Conservation (phyloP, 2,797 vertebrate genomes). For the Petrocephalus sullivani region DNA sequence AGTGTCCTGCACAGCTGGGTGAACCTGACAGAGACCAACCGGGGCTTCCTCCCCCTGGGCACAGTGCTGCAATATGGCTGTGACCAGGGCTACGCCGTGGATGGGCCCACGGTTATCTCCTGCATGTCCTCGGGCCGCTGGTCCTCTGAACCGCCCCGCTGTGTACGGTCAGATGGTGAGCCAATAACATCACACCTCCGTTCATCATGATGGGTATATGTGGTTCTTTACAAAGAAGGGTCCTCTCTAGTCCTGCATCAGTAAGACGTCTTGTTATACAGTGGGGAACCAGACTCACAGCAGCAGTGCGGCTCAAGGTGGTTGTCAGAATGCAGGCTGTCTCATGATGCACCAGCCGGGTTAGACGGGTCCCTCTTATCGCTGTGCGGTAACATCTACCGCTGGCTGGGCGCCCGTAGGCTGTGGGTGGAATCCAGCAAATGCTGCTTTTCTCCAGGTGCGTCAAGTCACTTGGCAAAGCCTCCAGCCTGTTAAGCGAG, state of each 20-base stretch:
- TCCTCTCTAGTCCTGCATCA: background rate
- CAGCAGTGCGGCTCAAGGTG: background rate
- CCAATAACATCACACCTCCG: background rate
- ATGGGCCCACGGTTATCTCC: constrained; percentile 60
- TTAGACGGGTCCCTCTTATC: background rate
- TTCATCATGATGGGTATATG: background rate
- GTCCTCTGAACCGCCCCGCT: constrained; percentile 56
- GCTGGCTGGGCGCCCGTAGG: background rate
- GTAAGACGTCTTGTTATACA: background rate
- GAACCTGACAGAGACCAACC: constrained; percentile 64
- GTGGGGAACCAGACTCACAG: background rate
- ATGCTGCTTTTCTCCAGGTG: background rate
- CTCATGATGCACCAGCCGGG: constrained; percentile 17
- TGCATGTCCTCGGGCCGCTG: constrained; percentile 58
- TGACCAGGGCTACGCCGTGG: constrained; percentile 62
- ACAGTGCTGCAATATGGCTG: constrained; percentile 69
- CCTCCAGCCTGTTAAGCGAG: background rate
- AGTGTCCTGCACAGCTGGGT: constrained; percentile 69
- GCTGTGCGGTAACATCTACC: background rate
- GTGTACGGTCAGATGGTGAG: constrained; percentile 55
- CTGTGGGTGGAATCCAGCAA: background rate
- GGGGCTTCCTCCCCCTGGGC: constrained; percentile 59
- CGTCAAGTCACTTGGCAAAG: background rate
- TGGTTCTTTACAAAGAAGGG: background rate
- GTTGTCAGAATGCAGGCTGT: constrained; percentile 27